Evolutionary conservation across 2,113 vertebrate genomes (phyloP).

Genomic region (Ptilorrhoa leucosticta): DNA sequence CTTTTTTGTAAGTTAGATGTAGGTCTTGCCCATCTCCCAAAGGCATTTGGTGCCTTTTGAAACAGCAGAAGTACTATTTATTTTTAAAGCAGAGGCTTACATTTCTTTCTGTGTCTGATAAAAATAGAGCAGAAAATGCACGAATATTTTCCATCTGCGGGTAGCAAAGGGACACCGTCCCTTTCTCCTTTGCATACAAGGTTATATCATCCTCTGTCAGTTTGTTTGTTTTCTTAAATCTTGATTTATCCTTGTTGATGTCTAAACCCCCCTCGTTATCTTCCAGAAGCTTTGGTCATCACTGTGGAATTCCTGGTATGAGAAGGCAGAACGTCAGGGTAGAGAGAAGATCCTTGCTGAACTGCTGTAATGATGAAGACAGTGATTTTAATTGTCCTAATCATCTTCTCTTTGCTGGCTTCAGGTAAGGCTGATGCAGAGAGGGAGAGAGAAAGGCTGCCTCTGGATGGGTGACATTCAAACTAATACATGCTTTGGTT

Average conservation of each 20-base stretch:
- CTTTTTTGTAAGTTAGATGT: neutral
- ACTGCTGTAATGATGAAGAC: slow-evolving; percentile 35
- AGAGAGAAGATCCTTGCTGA: neutral
- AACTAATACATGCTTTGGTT: neutral
- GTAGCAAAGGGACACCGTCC: neutral
- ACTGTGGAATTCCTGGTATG: slow-evolving; percentile 60
- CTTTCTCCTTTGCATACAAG: neutral
- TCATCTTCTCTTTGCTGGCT: neutral
- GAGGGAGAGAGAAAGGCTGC: neutral
- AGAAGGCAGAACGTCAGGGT: neutral
- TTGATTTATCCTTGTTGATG: neutral
- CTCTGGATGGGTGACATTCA: neutral
- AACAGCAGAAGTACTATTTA: neutral
- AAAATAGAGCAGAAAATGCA: neutral
- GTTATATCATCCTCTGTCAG: neutral
- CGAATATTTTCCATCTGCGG: neutral
- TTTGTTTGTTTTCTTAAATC: neutral
- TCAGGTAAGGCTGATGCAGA: slow-evolving; percentile 50
- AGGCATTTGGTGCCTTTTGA: neutral
- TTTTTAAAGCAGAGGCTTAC: neutral
- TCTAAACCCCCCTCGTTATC: neutral
- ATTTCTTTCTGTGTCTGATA: neutral
- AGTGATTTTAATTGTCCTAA: slow-evolving; percentile 3
- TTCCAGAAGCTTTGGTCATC: slow-evolving; percentile 23
- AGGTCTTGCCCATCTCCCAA: neutral